Conservation (phyloP, 92 coral and sea anemone species). For the Epizoanthus illoricatus region DNA sequence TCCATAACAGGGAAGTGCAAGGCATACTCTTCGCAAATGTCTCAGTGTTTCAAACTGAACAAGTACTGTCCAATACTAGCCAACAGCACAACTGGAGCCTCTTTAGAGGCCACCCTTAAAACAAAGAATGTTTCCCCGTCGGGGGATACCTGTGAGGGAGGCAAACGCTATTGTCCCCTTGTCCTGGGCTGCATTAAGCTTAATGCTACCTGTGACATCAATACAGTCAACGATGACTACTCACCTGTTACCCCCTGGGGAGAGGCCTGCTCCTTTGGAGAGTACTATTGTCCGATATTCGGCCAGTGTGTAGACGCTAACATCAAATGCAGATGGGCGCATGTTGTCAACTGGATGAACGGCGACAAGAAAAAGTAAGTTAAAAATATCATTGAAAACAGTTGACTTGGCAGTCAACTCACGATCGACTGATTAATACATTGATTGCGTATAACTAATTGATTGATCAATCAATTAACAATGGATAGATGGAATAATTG, state of each 20-base stretch:
- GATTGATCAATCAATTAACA: too few species aligned
- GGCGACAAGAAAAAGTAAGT: slow-evolving; percentile 30
- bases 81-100: not conserved
- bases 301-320: slow-evolving; percentile 7
- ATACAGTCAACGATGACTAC: slow-evolving; percentile 5
- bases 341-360: slow-evolving; percentile 18
- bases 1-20: slow-evolving; percentile 17
- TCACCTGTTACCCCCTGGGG: slow-evolving; percentile 39
- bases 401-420: too few species aligned
- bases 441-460: too few species aligned
- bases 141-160: not conserved
- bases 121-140: not conserved
- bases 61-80: slow-evolving; percentile 20
- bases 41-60: slow-evolving; percentile 28
- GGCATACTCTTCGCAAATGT: not conserved
- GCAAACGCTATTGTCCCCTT: slow-evolving; percentile 37
- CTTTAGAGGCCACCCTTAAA: slow-evolving; percentile 8
- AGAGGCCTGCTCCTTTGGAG: slow-evolving; percentile 26
- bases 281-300: slow-evolving; percentile 32
- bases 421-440: too few species aligned
- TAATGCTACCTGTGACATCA: slow-evolving; percentile 24
- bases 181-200: slow-evolving; percentile 9
- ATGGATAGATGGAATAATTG: too few species aligned
- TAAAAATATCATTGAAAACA: too few species aligned
- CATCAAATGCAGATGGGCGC: slow-evolving; percentile 31